These are phyloP conservation scores for Monoplex corrugatus DNA, from an alignment of 2,888 invertebrate genomes.

Conservation along the genomic window DNA sequence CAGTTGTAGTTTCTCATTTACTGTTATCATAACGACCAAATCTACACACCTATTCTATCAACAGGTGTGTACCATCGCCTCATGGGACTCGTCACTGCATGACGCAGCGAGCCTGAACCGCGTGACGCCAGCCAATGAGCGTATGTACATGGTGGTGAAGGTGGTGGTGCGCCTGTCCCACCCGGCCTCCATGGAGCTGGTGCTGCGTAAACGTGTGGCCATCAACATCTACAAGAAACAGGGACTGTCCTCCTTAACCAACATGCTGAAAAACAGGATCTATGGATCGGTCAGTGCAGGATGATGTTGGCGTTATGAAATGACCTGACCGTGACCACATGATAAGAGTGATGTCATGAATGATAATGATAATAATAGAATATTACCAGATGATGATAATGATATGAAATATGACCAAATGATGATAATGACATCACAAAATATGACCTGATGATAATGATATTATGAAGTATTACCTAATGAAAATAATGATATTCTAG, in stretches of 20 bases:
- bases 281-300: conserved; percentile 83
- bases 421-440: too few species aligned
- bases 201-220: conserved; percentile 95
- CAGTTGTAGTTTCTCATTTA: too few species aligned
- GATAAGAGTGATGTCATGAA: too few species aligned
- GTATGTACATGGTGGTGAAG: conserved; percentile 89
- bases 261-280: conserved; percentile 91
- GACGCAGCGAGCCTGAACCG: conserved; percentile 96
- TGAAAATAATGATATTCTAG: not conserved
- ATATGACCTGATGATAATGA: not conserved
- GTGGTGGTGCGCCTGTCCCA: conserved; percentile 93
- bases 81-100: conserved; percentile 99
- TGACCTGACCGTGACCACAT: too few species aligned
- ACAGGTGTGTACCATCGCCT: conserved; percentile 92
- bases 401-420: too few species aligned
- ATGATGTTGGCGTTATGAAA: too few species aligned
- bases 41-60: too few species aligned
- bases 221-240: conserved; percentile 97
- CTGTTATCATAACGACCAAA: too few species aligned
- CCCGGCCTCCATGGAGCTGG: conserved; percentile 98
- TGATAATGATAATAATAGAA: too few species aligned
- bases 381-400: too few species aligned
- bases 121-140: conserved; percentile 94
- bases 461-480: not conserved
- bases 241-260: conserved; percentile 90